Evolutionary conservation across 2,888 invertebrate genomes (phyloP).

Genomic region (Pseudoips prasinana): DNA sequence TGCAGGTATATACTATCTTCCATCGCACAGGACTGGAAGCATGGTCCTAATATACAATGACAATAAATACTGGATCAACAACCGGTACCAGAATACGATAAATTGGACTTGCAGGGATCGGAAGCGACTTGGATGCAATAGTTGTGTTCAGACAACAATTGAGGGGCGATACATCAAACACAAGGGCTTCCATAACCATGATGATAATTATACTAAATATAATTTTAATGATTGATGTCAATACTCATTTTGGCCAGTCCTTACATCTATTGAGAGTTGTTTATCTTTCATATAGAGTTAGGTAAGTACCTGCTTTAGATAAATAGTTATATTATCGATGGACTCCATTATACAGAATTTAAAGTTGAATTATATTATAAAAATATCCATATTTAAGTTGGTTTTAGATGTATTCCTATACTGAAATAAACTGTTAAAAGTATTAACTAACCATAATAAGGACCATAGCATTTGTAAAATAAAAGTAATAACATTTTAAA

Average conservation of each 20-base stretch:
- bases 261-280: slow-evolving; percentile 40
- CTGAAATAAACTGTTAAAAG: too few species aligned
- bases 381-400: too few species aligned
- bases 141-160: slow-evolving; percentile 70
- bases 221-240: slow-evolving; percentile 72
- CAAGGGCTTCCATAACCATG: slow-evolving; percentile 72
- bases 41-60: slow-evolving; percentile 76
- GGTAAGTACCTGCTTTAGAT: too few species aligned
- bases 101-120: slow-evolving; percentile 76
- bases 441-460: too few species aligned
- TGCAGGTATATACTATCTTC: slow-evolving; percentile 74
- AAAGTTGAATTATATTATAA: too few species aligned
- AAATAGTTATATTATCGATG: too few species aligned
- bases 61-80: slow-evolving; percentile 78
- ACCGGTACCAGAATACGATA: slow-evolving; percentile 74
- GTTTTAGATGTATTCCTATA: too few species aligned
- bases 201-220: slow-evolving; percentile 73
- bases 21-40: slow-evolving; percentile 74
- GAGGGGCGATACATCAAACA: slow-evolving; percentile 73
- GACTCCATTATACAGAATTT: too few species aligned
- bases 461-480: too few species aligned
- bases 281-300: neutral
- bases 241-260: slow-evolving; percentile 36
- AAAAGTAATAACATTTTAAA: too few species aligned
- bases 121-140: slow-evolving; percentile 69